A percentile compares a stretch with the other conserved stretches of the same genome.
Conservation (phyloP, 2,797 vertebrate genomes). For the Acanthornis magna region DNA sequence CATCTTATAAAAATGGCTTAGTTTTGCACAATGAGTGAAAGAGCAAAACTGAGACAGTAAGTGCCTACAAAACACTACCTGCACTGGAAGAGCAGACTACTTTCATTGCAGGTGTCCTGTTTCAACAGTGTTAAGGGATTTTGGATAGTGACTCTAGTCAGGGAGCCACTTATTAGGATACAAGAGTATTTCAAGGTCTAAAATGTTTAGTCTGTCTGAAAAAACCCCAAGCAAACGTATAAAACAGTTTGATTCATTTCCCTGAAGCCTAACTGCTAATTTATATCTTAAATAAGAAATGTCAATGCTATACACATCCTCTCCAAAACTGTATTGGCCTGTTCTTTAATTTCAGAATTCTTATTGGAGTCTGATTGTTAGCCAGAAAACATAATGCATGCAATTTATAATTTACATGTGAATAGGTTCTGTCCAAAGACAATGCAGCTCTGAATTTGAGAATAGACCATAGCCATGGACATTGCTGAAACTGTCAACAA, state of each 20-base stretch:
- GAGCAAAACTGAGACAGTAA: not conserved
- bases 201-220: not conserved
- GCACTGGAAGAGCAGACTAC: not conserved
- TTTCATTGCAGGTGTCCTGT: not conserved
- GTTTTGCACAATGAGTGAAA: not conserved
- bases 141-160: not conserved
- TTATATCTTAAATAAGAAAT: constrained; percentile 9
- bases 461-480: not conserved
- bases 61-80: not conserved
- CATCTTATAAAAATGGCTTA: not conserved
- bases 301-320: not conserved
- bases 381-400: not conserved
- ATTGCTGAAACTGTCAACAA: not conserved
- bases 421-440: not conserved
- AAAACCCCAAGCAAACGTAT: not conserved
- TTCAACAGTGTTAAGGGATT: not conserved
- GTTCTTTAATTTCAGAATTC: not conserved
- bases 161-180: not conserved
- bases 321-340: not conserved
- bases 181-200: not conserved
- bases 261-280: constrained; percentile 16
- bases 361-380: not conserved
- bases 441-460: constrained; percentile 17
- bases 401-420: constrained; percentile 28
- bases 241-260: not conserved